Base-by-base conservation (phyloP, 1,140 invertebrate species). In the Acromyrmex echinatior region DNA sequence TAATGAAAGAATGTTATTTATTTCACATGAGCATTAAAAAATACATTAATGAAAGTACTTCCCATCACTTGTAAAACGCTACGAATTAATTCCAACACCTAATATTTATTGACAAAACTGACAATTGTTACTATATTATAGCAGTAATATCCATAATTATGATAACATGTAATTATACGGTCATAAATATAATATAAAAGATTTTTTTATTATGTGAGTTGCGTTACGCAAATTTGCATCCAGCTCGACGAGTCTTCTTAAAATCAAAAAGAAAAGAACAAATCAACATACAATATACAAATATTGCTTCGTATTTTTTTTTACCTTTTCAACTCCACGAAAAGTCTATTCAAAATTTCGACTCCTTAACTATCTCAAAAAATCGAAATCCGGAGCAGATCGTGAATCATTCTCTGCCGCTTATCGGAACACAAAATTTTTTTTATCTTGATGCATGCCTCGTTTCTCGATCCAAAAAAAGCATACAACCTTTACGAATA, bases 361-460 rank as follows among this genome's bases (percentile, higher is more conserved):
- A 16, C 0, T 63, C 3, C 9, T 28, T 3, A 28, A 68, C 60
- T 51, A 31, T 3, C 18, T 45, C 39, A 45, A 2, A 35, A 53
- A 49, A 70, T 58, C 1, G 0, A 12, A 66, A 49, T 49, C 12
- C 21, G 10, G 3, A 45, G 35, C 2, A 49, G 4, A 9, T 14
- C 7, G n/a, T 14, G 31, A 10, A 66, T 68, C 31, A 9, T 39
- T 56, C n/a, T 21, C 39, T 51, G 39, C 14, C 62, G n/a, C 31
- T 68, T 80, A 80, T 80, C 28, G 7, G 2, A 49, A 49, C 14
- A 18, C 60, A 14, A 31, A 31, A 65, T 66, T 66, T 16, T 66
- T 16, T 66, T 68, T 56, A 53, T 51, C n/a, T 66, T 49, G 31
- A 66, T 28, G 39, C 39, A 68, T 4, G 12, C 14, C 2, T 63